Conservation (phyloP, 2,113 vertebrate species). For the Vanacampus margaritifer region DNA sequence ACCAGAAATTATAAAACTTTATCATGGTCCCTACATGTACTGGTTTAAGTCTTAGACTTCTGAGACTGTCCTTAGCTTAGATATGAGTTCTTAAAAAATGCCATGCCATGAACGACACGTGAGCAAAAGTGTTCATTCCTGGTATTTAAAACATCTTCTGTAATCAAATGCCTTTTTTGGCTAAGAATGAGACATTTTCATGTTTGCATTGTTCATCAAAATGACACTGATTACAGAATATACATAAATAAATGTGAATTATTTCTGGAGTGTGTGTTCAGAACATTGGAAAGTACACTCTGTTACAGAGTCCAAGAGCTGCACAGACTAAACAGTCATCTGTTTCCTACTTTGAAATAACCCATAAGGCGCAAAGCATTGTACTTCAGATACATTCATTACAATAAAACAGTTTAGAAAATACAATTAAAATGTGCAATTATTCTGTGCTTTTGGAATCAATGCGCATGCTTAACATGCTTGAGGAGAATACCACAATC, state of each 20-base stretch:
- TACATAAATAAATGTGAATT: conserved; percentile 14
- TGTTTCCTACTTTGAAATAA: conserved; percentile 19
- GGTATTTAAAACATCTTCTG: conserved; percentile 6
- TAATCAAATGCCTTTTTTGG: conserved; percentile 28
- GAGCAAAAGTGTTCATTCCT: not conserved
- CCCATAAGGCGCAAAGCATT: not conserved
- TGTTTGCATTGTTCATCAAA: conserved; percentile 32
- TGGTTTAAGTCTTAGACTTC: not conserved
- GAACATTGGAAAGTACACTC: conserved; percentile 8
- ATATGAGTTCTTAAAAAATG: not conserved
- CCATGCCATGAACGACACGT: not conserved
- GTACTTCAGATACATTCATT: not conserved
- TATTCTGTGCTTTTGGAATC: not conserved
- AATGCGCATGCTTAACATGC: not conserved
- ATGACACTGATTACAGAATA: conserved; percentile 25
- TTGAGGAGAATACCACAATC: not conserved
- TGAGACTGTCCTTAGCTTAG: not conserved
- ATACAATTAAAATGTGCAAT: not conserved
- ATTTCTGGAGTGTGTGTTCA: conserved; percentile 18
- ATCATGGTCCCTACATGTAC: not conserved
- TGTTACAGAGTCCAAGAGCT: conserved; percentile 13
- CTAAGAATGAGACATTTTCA: conserved; percentile 19
- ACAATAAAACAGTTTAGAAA: not conserved
- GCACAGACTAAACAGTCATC: conserved; percentile 26
- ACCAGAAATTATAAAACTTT: not conserved